phyloP scores from a whole-genome alignment of 2,113 vertebrate genomes.

The Mesembrinibis cayennensis region DNA sequence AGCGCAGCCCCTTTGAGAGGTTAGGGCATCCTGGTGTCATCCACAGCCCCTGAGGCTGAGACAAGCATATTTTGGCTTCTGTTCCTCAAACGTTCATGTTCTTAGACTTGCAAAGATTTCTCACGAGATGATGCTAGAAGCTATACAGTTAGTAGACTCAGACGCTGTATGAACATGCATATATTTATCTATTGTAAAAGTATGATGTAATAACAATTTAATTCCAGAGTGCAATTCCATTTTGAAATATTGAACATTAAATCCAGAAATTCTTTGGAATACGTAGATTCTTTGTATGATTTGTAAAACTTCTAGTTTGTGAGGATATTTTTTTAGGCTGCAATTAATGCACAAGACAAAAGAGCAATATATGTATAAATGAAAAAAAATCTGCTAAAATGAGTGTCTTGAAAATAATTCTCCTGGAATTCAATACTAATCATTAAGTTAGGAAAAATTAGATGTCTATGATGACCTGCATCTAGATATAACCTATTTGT shows the following conservation, averaged over 20 bases:
- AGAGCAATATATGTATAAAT: neutral
- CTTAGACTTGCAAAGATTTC: neutral
- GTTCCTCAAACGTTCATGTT: neutral
- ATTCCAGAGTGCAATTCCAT: neutral
- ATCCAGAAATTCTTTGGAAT: neutral
- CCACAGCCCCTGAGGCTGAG: neutral
- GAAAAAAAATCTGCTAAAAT: neutral
- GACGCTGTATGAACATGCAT: neutral
- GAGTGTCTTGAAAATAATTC: neutral
- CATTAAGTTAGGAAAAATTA: neutral
- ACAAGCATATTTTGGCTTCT: neutral
- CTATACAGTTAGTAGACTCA: neutral
- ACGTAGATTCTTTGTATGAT: neutral
- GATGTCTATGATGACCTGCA: fast-evolving
- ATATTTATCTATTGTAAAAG: neutral
- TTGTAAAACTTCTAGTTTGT: neutral
- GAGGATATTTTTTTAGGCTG: neutral
- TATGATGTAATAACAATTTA: neutral
- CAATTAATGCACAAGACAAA: neutral
- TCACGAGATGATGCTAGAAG: neutral
- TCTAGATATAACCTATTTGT: neutral
- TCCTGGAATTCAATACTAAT: neutral
- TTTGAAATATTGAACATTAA: neutral
- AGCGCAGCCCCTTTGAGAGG: neutral
- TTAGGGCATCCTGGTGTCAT: neutral